These are phyloP conservation scores for Alentia gelatinosa DNA, from an alignment of 2,888 invertebrate genomes.

Conservation along the genomic window DNA sequence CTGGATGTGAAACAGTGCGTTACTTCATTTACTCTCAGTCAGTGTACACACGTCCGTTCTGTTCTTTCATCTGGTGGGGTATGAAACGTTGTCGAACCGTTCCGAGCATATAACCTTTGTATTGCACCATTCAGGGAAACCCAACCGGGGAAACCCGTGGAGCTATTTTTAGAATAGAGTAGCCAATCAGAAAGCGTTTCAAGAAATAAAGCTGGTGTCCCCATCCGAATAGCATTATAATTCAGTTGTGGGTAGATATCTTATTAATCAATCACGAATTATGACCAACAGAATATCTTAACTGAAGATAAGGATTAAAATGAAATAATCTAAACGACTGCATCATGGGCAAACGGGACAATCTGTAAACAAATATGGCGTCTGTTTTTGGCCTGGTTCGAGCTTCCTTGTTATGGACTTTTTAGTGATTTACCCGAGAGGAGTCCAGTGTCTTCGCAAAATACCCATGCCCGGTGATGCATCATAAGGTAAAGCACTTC, in stretches of 20 bases:
- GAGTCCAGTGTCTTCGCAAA: neutral
- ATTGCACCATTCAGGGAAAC: constrained; percentile 51
- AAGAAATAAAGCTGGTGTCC: neutral
- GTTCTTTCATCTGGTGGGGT: neutral
- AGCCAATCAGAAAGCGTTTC: constrained; percentile 37
- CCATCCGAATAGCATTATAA: neutral
- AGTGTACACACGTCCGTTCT: neutral
- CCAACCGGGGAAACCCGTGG: neutral
- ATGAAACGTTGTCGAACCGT: neutral
- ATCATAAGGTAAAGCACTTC: neutral
- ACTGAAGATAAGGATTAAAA: neutral
- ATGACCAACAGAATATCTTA: too few species aligned
- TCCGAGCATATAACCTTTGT: neutral
- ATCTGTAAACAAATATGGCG: constrained; percentile 57
- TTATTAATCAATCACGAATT: too few species aligned
- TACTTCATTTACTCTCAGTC: neutral
- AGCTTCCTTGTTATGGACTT: constrained; percentile 39
- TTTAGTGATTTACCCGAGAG: neutral
- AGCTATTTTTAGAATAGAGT: constrained; percentile 2
- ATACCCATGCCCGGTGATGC: neutral
- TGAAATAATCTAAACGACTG: neutral
- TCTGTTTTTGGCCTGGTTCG: neutral
- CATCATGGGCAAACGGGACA: neutral
- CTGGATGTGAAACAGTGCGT: neutral
- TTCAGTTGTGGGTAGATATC: too few species aligned